Conservation (phyloP, 2,888 invertebrate species). For the Caenorhabditis sp. region DNA sequence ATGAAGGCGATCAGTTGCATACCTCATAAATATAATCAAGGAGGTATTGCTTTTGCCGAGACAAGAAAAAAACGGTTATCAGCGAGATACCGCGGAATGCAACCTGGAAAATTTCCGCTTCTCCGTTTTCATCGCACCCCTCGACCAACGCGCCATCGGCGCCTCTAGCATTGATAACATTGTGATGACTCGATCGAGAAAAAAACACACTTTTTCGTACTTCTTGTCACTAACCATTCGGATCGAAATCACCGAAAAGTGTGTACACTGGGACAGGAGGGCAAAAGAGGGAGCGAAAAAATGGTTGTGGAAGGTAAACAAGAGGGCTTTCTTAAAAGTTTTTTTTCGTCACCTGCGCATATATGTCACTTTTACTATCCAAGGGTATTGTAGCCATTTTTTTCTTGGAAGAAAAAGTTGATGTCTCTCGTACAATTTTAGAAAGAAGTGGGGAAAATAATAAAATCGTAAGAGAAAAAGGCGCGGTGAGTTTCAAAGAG, state of each 20-base stretch:
- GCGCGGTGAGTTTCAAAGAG: conserved; percentile 44
- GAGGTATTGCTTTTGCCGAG: conserved; percentile 30
- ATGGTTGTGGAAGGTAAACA: conserved; percentile 54
- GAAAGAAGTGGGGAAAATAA: not conserved
- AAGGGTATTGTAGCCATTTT: conserved; percentile 4
- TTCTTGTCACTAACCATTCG: conserved; percentile 42
- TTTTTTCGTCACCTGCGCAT: conserved; percentile 26
- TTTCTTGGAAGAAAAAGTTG: conserved; percentile 4
- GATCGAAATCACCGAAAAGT: conserved; percentile 40
- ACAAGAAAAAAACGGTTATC: conserved; percentile 52
- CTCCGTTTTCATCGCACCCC: conserved; percentile 9
- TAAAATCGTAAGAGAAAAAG: not conserved
- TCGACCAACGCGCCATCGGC: not conserved
- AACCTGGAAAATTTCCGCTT: conserved; percentile 48
- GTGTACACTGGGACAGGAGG: conserved; percentile 40
- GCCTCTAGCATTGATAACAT: conserved; percentile 33
- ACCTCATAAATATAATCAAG: conserved; percentile 53
- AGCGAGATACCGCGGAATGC: conserved; percentile 25
- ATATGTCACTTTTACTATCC: conserved; percentile 36
- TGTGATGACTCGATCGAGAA: conserved; percentile 20
- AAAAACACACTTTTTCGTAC: conserved; percentile 30
- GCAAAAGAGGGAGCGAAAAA: conserved; percentile 18
- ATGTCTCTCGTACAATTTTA: conserved; percentile 16
- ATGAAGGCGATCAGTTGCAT: conserved; percentile 23
- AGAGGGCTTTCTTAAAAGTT: conserved; percentile 46